These are phyloP conservation scores for Archips crataeganus DNA, from an alignment of 2,888 invertebrate genomes.

Conservation along the genomic window DNA sequence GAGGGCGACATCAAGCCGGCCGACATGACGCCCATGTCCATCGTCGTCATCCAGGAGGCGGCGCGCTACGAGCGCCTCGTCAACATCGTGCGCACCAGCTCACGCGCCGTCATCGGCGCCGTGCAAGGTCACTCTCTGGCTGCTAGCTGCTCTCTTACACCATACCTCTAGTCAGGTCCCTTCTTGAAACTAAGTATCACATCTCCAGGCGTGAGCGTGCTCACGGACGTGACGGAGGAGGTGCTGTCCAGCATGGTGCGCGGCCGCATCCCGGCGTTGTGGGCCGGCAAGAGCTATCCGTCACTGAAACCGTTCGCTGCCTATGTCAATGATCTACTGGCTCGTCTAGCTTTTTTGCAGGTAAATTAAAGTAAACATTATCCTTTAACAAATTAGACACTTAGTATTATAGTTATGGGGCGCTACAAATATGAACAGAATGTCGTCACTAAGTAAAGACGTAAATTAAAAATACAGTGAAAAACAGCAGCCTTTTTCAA, in stretches of 20 bases:
- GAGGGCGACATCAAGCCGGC: slow-evolving; percentile 90
- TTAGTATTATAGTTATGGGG: not conserved
- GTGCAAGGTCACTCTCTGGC: slow-evolving; percentile 89
- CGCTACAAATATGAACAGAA: too few relatives aligned
- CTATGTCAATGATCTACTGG: slow-evolving; percentile 94
- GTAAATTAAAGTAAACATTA: slow-evolving; percentile 71
- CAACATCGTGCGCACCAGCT: slow-evolving; percentile 89
- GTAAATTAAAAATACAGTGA: too few relatives aligned
- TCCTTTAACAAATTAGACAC: not conserved
- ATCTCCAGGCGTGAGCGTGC: slow-evolving; percentile 91
- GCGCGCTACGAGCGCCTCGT: slow-evolving; percentile 92
- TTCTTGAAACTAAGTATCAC: not conserved
- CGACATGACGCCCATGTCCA: slow-evolving; percentile 96
- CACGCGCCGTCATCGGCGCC: slow-evolving; percentile 93
- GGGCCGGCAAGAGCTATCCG: slow-evolving; percentile 95
- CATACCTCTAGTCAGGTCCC: not conserved
- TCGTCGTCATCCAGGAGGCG: slow-evolving; percentile 95
- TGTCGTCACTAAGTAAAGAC: not conserved
- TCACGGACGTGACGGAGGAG: slow-evolving; percentile 94
- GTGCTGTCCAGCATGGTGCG: slow-evolving; percentile 93
- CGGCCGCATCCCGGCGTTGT: slow-evolving; percentile 93
- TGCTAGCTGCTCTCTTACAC: not conserved
- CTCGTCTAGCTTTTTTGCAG: slow-evolving; percentile 93
- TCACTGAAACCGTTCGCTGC: slow-evolving; percentile 96
- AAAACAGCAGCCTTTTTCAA: not conserved